These are phyloP conservation scores for Megaceryle torquata DNA, from an alignment of 2,113 vertebrate species.

Conservation along the genomic window DNA sequence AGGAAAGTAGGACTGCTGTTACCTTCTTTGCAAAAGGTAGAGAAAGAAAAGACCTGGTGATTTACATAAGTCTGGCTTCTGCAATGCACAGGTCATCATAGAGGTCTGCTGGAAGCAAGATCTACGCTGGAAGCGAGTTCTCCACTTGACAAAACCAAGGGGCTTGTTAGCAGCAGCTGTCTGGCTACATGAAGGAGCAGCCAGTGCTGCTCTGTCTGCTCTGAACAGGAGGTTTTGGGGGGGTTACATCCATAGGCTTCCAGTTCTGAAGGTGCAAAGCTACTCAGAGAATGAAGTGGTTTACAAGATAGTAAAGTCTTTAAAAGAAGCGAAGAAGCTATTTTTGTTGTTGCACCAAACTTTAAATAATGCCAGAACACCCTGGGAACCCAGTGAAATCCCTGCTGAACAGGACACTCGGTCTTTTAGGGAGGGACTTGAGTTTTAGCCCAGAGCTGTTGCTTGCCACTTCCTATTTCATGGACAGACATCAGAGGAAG, in stretches of 20 bases:
- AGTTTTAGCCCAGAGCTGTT: not conserved
- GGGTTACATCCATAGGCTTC: not conserved
- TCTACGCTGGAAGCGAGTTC: not conserved
- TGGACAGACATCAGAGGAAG: not conserved
- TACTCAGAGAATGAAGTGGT: not conserved
- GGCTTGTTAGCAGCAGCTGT: not conserved
- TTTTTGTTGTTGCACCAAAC: not conserved
- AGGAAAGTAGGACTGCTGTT: not conserved
- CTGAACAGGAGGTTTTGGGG: not conserved
- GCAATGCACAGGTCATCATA: no score
- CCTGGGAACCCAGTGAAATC: not conserved
- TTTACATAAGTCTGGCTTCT: not conserved
- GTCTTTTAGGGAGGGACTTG: no score
- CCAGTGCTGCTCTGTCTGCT: not conserved
- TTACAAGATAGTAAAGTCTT: not conserved
- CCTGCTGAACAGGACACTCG: not conserved
- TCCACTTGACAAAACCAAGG: not conserved
- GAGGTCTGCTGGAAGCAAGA: not conserved
- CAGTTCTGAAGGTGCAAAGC: not conserved
- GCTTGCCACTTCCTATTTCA: not conserved
- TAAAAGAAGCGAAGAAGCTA: not conserved
- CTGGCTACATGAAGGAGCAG: not conserved
- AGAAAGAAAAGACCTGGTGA: not conserved
- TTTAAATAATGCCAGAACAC: not conserved
- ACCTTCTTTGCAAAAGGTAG: not conserved